A percentile compares a stretch with the other conserved stretches of the same genome.
Conservation (phyloP, 2,797 vertebrate genomes). For the Bufotes viridis region DNA sequence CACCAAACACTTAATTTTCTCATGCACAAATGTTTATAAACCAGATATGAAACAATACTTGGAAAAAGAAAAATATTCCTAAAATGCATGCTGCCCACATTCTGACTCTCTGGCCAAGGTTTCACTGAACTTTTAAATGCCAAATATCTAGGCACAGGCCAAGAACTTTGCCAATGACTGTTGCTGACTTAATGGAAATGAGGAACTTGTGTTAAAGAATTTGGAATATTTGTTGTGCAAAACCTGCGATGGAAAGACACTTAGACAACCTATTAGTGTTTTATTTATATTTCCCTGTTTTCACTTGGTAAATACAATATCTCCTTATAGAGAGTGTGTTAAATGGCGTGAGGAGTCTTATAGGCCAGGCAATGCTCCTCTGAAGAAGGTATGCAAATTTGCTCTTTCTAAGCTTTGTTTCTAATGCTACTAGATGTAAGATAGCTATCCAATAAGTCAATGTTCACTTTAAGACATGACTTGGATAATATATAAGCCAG, state of each 20-base stretch:
- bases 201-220: not conserved
- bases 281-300: not conserved
- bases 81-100: conserved; percentile 10
- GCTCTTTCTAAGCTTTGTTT: no score
- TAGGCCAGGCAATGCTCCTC: no score
- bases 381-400: no score
- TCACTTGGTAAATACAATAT: no score
- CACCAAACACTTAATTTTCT: conserved; percentile 77
- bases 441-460: no score
- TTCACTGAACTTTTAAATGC: conserved; percentile 3
- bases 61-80: not conserved
- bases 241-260: not conserved
- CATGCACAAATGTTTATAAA: conserved; percentile 78
- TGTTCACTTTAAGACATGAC: no score
- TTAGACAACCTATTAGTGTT: not conserved
- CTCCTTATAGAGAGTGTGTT: no score
- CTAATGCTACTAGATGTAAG: no score
- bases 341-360: no score
- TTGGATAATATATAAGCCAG: no score
- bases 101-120: not conserved
- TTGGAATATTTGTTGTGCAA: not conserved
- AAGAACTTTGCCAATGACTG: conserved; percentile 24
- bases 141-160: conserved; percentile 23
- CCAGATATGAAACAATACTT: conserved; percentile 43
- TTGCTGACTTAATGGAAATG: conserved; percentile 17